Percentiles rank a stretch among this genome's conserved stretches.
These are phyloP conservation scores for Trissolcus basalis DNA, from an alignment of 1,140 invertebrate genomes.

Conservation along the genomic window DNA sequence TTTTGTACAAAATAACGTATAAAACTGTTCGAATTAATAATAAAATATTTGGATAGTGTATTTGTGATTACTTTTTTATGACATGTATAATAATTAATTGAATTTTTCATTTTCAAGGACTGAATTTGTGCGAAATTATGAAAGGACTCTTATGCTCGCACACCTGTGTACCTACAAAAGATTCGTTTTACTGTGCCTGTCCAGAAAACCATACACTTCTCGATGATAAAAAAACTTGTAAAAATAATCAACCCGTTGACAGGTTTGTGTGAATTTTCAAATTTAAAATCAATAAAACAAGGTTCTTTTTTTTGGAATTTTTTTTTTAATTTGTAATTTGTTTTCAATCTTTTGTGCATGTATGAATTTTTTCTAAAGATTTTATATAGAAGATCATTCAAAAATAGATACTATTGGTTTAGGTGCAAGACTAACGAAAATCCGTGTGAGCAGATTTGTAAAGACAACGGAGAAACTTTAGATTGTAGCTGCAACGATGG, in stretches of 20 bases:
- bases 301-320: too few species aligned
- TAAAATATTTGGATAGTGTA: too few species aligned
- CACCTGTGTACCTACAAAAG: constrained; percentile 81
- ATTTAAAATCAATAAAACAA: constrained; percentile 5
- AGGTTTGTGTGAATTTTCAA: constrained; percentile 60
- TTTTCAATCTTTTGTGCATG: too few species aligned
- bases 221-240: constrained; percentile 82
- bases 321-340: too few species aligned
- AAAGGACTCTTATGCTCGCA: constrained; percentile 84
- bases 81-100: background rate
- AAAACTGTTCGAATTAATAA: too few species aligned
- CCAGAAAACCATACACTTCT: constrained; percentile 82
- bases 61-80: too few species aligned
- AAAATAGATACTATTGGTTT: background rate
- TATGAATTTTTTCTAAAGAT: background rate
- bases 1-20: too few species aligned
- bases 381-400: background rate
- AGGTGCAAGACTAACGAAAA: constrained; percentile 74
- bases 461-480: constrained; percentile 73
- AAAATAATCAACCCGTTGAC: constrained; percentile 63
- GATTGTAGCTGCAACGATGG: constrained; percentile 78
- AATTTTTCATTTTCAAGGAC: constrained; percentile 46
- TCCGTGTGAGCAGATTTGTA: constrained; percentile 78
- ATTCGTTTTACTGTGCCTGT: constrained; percentile 86
- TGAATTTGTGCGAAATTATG: constrained; percentile 80